phyloP scores from a whole-genome alignment of 1,140 invertebrate species.

The Drosophila sproati region DNA sequence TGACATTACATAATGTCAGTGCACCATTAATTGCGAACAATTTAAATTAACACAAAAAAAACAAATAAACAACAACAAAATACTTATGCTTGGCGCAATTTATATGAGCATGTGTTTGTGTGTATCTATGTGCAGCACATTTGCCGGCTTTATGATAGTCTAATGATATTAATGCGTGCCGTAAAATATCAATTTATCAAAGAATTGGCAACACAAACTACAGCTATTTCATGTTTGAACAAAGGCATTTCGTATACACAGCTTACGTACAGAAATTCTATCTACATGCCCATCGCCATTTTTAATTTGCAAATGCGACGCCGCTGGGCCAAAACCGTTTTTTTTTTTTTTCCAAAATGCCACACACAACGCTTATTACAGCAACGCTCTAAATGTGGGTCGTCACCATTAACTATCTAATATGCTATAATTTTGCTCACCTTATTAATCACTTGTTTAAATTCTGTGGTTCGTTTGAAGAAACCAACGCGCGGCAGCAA shows the following conservation, averaged over 20 bases:
- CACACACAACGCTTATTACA: too few relatives aligned
- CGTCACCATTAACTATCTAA: not conserved
- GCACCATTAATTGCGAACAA: not conserved
- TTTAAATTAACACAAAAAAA: not conserved
- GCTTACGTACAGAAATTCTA: constrained; percentile 39
- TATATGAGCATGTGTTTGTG: not conserved
- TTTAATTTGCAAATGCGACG: constrained; percentile 68
- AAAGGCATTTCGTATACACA: constrained; percentile 28
- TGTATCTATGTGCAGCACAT: constrained; percentile 23
- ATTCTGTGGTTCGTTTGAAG: constrained; percentile 11
- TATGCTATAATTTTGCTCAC: constrained; percentile 30
- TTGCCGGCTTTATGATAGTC: constrained; percentile 9
- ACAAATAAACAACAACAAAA: not conserved
- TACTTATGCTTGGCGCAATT: not conserved
- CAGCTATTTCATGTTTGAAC: not conserved
- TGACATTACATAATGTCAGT: constrained; percentile 4
- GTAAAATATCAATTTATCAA: not conserved
- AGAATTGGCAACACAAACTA: not conserved
- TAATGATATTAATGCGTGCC: not conserved
- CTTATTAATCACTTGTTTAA: constrained; percentile 41
- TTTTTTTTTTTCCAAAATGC: not conserved
- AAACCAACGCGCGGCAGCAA: constrained; percentile 34
- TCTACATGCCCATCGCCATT: constrained; percentile 73
- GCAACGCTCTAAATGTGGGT: too few relatives aligned
- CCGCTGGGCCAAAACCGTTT: constrained; percentile 21